These are phyloP conservation scores for Dione juno DNA, from an alignment of 2,888 invertebrate genomes.

Conservation along the genomic window DNA sequence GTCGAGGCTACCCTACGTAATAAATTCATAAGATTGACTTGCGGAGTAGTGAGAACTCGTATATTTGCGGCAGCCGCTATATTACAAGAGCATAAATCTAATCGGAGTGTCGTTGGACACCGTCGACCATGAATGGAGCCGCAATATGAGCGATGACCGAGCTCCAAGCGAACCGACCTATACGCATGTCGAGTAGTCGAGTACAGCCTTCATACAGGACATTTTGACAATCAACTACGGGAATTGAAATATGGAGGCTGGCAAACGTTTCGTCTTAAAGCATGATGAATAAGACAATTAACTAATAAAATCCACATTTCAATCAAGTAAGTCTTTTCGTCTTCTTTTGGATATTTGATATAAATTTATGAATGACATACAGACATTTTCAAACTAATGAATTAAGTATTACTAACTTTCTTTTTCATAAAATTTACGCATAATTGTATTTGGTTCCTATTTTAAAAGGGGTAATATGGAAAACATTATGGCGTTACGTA, in stretches of 20 bases:
- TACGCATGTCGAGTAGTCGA: constrained; percentile 62
- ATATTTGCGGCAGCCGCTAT: constrained; percentile 77
- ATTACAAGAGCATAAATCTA: constrained; percentile 78
- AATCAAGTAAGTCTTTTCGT: constrained; percentile 23
- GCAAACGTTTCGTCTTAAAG: constrained; percentile 54
- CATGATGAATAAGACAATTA: constrained; percentile 49
- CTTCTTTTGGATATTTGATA: background rate
- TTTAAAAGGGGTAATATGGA: too few species aligned
- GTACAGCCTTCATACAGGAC: constrained; percentile 58
- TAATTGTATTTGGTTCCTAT: too few species aligned
- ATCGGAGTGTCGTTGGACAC: constrained; percentile 69
- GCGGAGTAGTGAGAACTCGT: constrained; percentile 75
- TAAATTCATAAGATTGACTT: constrained; percentile 79
- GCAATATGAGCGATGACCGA: constrained; percentile 74
- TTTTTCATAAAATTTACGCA: too few species aligned
- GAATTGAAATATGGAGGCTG: constrained; percentile 77
- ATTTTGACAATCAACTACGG: constrained; percentile 78
- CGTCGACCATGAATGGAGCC: constrained; percentile 66
- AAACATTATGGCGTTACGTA: too few species aligned
- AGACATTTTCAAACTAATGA: background rate
- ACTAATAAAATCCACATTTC: constrained; percentile 40
- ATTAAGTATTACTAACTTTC: too few species aligned
- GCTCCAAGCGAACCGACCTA: constrained; percentile 56
- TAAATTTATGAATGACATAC: background rate
- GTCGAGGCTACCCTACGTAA: constrained; percentile 62